Conservation (phyloP, 92 coral and sea anemone species). For the Zoanthus gigantus region DNA sequence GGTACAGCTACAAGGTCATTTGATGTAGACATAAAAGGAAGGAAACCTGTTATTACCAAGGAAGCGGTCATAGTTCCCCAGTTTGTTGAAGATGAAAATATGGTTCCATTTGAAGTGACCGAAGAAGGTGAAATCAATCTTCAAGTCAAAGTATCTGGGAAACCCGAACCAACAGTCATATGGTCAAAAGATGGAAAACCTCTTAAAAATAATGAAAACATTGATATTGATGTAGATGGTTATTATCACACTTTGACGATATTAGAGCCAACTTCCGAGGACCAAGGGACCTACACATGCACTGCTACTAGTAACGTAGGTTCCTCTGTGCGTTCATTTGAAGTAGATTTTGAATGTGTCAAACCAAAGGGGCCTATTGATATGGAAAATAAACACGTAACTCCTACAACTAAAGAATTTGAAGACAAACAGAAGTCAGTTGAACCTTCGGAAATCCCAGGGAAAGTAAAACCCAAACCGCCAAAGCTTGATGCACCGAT, state of each 20-base stretch:
- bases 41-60: conserved; percentile 19
- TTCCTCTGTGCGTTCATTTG: conserved; percentile 78
- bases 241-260: conserved; percentile 72
- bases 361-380: not conserved
- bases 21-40: conserved; percentile 68
- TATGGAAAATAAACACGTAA: not conserved
- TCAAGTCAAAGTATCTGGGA: conserved; percentile 67
- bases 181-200: conserved; percentile 74
- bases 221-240: conserved; percentile 67
- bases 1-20: conserved; percentile 62
- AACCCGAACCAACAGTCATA: conserved; percentile 60
- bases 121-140: conserved; percentile 75
- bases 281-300: conserved; percentile 86
- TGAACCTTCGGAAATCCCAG: not conserved
- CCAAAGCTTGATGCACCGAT: too few species aligned
- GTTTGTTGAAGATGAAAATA: conserved; percentile 66
- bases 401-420: not conserved
- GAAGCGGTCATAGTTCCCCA: conserved; percentile 55
- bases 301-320: conserved; percentile 89
- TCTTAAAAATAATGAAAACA: conserved; percentile 64
- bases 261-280: conserved; percentile 73
- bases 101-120: conserved; percentile 75
- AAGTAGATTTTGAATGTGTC: conserved; percentile 83
- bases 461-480: too few species aligned
- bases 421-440: not conserved